Percentiles rank a stretch among this genome's conserved stretches.
Conservation (phyloP, 2,888 invertebrate genomes). For the Halocaridina rubra region DNA sequence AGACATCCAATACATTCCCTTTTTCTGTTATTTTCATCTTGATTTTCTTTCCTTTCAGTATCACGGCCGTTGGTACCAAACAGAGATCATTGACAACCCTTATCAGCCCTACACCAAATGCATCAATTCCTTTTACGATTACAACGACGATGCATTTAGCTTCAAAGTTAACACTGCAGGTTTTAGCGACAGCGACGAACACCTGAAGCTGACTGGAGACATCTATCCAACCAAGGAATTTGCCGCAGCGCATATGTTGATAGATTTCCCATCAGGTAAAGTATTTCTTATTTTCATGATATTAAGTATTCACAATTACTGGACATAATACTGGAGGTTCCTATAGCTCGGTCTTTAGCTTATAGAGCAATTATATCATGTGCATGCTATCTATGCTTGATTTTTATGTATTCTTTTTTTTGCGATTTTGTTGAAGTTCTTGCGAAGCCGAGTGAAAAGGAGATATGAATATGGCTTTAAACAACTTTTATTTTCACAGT, state of each 20-base stretch:
- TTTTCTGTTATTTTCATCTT: neutral
- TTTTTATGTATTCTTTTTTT: too few relatives aligned
- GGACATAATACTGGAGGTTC: too few relatives aligned
- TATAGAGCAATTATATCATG: too few relatives aligned
- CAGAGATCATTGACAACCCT: slow-evolving; percentile 14
- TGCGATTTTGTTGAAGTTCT: too few relatives aligned
- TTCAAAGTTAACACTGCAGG: slow-evolving; percentile 27
- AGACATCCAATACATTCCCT: neutral
- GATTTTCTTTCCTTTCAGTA: neutral
- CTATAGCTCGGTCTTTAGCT: too few relatives aligned
- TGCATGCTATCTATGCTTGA: too few relatives aligned
- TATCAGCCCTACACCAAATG: slow-evolving; percentile 10
- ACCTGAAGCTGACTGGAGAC: neutral
- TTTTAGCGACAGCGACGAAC: neutral
- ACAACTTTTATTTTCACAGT: neutral
- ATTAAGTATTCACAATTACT: too few relatives aligned
- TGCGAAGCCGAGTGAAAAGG: too few relatives aligned
- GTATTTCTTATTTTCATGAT: too few relatives aligned
- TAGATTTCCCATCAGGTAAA: slow-evolving; percentile 8
- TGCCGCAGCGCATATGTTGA: neutral
- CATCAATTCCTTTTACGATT: slow-evolving; percentile 8
- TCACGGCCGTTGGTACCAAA: slow-evolving; percentile 20
- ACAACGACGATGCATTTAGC: neutral
- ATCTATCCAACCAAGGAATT: slow-evolving; percentile 13
- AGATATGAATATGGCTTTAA: neutral